Evolutionary conservation across 2,888 invertebrate species (phyloP).

Genomic region (Lepas anatifera): DNA sequence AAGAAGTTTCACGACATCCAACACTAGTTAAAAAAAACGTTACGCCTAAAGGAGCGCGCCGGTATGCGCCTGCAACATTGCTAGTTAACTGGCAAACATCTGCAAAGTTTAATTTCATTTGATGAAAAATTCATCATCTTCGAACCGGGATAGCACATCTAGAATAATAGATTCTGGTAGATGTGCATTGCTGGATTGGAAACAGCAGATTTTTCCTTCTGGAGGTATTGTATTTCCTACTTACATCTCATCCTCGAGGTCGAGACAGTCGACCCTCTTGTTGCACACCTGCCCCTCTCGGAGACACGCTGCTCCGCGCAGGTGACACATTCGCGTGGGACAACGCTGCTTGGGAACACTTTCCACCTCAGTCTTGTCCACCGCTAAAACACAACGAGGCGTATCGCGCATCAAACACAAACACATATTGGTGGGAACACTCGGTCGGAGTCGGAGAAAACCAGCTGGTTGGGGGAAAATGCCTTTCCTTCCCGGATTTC

Average conservation of each 20-base stretch:
- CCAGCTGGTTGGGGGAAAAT: neutral
- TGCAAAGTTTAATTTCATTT: no score
- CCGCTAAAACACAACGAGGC: neutral
- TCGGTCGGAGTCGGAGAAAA: neutral
- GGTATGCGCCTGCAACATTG: no score
- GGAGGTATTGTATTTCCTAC: no score
- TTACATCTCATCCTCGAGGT: neutral
- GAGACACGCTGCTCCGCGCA: neutral
- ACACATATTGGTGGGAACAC: neutral
- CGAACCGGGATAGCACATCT: no score
- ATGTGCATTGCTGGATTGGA: no score
- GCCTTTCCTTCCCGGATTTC: neutral
- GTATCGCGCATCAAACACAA: neutral
- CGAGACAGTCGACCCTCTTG: neutral
- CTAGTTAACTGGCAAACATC: no score
- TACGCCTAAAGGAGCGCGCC: no score
- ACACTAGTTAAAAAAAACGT: no score
- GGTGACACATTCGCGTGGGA: neutral
- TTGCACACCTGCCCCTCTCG: neutral
- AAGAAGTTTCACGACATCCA: no score
- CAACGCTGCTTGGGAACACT: neutral
- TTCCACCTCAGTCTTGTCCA: neutral
- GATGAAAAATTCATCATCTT: no score
- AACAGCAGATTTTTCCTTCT: no score
- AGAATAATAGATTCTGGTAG: no score